Percentiles rank a stretch among this genome's conserved stretches.
Evolutionary conservation across 2,888 invertebrate genomes (phyloP).

Genomic region (Uloborus plumipes): DNA sequence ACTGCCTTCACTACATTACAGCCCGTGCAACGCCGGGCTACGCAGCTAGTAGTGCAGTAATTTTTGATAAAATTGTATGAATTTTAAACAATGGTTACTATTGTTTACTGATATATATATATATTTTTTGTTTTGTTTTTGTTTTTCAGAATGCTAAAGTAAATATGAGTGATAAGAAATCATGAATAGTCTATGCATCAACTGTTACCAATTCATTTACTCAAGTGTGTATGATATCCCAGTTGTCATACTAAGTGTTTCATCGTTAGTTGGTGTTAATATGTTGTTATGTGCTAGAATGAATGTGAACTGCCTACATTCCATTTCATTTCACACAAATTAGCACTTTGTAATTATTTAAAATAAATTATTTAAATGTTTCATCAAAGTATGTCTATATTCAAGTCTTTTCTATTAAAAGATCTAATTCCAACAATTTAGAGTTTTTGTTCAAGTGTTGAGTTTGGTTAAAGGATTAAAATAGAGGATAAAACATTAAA

Average conservation of each 20-base stretch:
- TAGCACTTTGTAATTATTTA: too few relatives aligned
- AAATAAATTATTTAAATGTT: too few relatives aligned
- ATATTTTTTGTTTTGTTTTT: conserved; percentile 46
- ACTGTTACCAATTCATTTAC: conserved; percentile 25
- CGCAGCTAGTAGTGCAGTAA: too few relatives aligned
- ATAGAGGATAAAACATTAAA: too few relatives aligned
- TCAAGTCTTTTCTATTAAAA: too few relatives aligned
- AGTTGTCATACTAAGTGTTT: neutral
- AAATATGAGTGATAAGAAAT: conserved; percentile 80
- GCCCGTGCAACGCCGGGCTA: too few relatives aligned
- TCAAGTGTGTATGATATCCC: conserved; percentile 29
- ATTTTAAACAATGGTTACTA: neutral
- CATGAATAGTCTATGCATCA: neutral
- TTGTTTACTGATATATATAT: neutral
- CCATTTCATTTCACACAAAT: conserved; percentile 37
- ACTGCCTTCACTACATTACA: too few relatives aligned
- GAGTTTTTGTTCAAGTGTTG: too few relatives aligned
- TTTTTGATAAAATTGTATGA: too few relatives aligned
- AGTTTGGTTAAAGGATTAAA: too few relatives aligned
- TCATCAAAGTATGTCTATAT: too few relatives aligned
- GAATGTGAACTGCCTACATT: conserved; percentile 28
- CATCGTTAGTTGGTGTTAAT: conserved; percentile 14
- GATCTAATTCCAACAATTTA: too few relatives aligned
- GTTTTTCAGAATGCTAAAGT: conserved; percentile 78
- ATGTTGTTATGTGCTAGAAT: neutral